Base-by-base conservation (phyloP, 1,140 invertebrate species). In the Drosophila albomicans region DNA sequence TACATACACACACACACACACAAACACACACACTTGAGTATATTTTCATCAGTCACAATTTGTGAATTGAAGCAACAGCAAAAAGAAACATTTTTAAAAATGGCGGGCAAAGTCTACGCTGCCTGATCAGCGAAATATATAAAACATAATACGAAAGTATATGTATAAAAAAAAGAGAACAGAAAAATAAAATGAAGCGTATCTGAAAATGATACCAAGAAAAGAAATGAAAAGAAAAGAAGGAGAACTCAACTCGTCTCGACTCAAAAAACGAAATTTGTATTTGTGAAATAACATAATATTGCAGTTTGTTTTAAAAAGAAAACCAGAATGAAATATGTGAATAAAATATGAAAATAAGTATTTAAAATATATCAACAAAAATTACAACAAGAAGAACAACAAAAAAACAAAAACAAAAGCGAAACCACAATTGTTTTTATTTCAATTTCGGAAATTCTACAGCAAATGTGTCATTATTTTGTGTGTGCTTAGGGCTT, bases 361-460 rank as follows among this genome's bases (percentile, higher is more conserved):
- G 85, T 89, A 89, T 89, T 89, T 88, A 89, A 87, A 87, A 88
- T 87, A 87, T 87, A 87, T 87, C 77, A 87, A 87, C 62, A 78
- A 57, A 77, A 88, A 88, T 81, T 80, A 88, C 71, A 86, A 62
- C 46, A 64, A 59, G 56, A 54, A 35, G 2, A 43, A 65, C 66
- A 70, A 76, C 68, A 86, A 81, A 25, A 46, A 46, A 41, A 1
- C n/a, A 32, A 56, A 66, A 67, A 74, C 75, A 48, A 35, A 62
- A 25, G 1, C 35, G 28, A 11, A 46, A 45, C 16, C 35, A 43
- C 2, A 49, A 41, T 43, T 64, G 63, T 62, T 73, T 72, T 56
- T 5, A 59, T 56, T 72, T 71, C 41, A 46, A 38, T 16, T 16
- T 20, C 35, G 43, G 30, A 16, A 70, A 45, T 32, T 62, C 30